Evolutionary conservation across 1,140 invertebrate species (phyloP), one percentile per base, ranked within the genome.

Genomic region (Musca vetustissima): DNA sequence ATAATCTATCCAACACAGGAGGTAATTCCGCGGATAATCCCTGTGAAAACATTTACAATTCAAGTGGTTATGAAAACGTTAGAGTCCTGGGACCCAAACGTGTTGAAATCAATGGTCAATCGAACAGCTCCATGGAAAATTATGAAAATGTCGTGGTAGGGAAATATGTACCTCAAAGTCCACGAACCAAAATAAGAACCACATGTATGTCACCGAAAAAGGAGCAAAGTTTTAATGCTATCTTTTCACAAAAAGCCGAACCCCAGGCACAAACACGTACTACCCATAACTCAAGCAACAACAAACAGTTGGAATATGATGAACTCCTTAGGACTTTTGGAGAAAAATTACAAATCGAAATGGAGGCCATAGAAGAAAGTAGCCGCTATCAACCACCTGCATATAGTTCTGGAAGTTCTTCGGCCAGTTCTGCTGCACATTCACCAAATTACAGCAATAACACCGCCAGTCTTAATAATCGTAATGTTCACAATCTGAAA

Each of bases 121-220:
- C 72, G 11, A 53, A 72, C 8, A 72, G 69, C 9, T 70, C 72
- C 4, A 43, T 43, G 36, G 36, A 43, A 43, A 76, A 76, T 14
- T 77, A 77, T 59, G 80, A 82, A 68, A 81, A 76, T 74, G 71
- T 78, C 2, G 55, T 66, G 1, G 57, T 72, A 1, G 72, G 70
- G 14, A 82, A 82, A 55, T 82, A 80, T 72, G 76, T 82, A 67
- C 81, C 81, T 24, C 79, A 82, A 52, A 79, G 76, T 73, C 81
- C 81, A 15, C 74, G 81, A 24, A 82, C 81, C 11, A 81, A 81
- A 67, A 83, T 83, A 14, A 76, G 79, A 17, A 83, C 81, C 14
- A 82, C 77, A 53, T 82, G 80, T 53, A 75, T 80, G 74, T 83
- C 81, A 4, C 81, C 81, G 17, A 83, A 82, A 53, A 82, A 81